A percentile compares a stretch with the other conserved stretches of the same genome.
phyloP scores from a whole-genome alignment of 2,113 vertebrate species.

The Theristicus caerulescens region DNA sequence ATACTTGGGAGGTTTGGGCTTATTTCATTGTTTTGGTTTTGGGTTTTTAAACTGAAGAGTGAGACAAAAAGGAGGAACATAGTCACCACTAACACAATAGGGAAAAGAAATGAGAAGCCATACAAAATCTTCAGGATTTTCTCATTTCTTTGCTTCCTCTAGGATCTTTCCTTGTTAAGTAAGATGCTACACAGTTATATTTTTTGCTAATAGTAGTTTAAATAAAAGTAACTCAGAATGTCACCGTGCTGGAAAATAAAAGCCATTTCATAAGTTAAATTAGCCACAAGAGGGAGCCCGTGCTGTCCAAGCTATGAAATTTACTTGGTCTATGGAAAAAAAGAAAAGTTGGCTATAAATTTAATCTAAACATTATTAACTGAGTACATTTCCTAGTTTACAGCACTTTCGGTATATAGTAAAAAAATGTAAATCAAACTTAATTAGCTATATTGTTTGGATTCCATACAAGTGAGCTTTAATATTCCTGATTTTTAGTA shows the following conservation, averaged over 20 bases:
- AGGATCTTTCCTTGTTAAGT: not conserved
- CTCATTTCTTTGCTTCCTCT: not conserved
- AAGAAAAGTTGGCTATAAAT: not conserved
- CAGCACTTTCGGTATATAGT: not conserved
- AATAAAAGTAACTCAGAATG: not conserved
- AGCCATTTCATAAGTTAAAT: not conserved
- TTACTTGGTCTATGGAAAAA: not conserved
- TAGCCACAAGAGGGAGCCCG: conserved; percentile 63
- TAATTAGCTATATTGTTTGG: not conserved
- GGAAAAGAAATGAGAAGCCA: not conserved
- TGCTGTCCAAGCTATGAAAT: not conserved
- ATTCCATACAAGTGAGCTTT: not conserved
- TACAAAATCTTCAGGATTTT: not conserved
- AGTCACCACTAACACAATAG: not conserved
- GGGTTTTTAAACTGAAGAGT: not conserved
- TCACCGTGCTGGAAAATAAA: not conserved
- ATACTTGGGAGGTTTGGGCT: not conserved
- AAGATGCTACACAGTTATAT: not conserved
- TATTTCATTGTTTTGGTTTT: not conserved
- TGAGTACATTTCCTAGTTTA: not conserved
- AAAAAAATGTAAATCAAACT: not conserved
- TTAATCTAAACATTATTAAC: not conserved
- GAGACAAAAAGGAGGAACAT: not conserved
- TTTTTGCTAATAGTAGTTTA: not conserved
- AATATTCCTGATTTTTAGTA: not conserved